phyloP scores from a whole-genome alignment of 2,888 invertebrate species.

The Leucania comma region DNA sequence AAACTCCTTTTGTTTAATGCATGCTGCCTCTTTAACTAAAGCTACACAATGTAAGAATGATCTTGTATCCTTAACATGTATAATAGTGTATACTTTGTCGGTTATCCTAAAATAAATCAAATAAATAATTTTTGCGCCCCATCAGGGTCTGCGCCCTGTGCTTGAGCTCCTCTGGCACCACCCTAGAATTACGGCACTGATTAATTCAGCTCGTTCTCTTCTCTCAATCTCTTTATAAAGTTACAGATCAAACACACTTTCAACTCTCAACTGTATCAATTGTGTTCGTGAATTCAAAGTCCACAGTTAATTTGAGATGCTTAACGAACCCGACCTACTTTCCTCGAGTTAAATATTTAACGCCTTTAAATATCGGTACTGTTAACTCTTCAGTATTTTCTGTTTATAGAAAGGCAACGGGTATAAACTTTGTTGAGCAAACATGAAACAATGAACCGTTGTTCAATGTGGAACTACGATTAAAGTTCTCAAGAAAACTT shows the following conservation, averaged over 20 bases:
- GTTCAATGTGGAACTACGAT: not conserved
- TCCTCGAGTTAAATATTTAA: slow-evolving; percentile 44
- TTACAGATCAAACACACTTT: slow-evolving; percentile 23
- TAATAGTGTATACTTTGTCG: no score
- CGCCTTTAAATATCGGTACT: slow-evolving; percentile 11
- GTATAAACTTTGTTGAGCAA: not conserved
- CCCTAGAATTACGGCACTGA: no score
- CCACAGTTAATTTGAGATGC: slow-evolving; percentile 31
- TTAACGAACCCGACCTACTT: slow-evolving; percentile 43
- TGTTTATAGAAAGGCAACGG: not conserved
- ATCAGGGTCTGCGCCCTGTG: no score
- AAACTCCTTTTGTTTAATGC: no score
- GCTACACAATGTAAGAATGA: no score
- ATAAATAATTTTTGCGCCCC: no score
- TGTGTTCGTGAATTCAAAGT: slow-evolving; percentile 19
- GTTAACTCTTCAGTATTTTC: slow-evolving; percentile 5
- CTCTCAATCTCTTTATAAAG: not conserved
- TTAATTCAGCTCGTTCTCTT: no score
- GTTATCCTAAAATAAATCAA: no score
- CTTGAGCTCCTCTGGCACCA: no score
- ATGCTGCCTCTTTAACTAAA: no score
- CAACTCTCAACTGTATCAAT: slow-evolving; percentile 46
- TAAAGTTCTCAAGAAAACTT: not conserved
- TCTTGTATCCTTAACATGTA: no score
- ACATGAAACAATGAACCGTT: slow-evolving; percentile 2